Conservation (phyloP, 2,888 invertebrate genomes). For the Aelia acuminata region DNA sequence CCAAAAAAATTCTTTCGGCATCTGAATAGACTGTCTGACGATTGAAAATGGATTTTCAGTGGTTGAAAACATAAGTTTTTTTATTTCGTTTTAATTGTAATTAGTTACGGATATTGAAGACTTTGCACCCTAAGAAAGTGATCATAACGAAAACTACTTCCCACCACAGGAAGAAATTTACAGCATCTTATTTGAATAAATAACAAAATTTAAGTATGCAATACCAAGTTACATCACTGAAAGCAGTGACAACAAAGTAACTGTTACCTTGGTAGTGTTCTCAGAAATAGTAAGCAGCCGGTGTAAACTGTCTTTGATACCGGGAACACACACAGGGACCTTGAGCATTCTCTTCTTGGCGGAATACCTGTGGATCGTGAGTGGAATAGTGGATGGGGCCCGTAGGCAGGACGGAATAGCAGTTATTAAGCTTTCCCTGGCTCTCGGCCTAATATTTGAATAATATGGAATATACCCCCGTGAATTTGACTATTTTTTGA, state of each 20-base stretch:
- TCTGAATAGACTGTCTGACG: too few relatives aligned
- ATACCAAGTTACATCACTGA: too few relatives aligned
- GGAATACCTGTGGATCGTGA: constrained; percentile 15
- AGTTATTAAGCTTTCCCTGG: background rate
- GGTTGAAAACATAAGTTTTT: too few relatives aligned
- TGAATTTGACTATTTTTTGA: background rate
- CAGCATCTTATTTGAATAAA: too few relatives aligned
- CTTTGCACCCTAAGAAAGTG: too few relatives aligned
- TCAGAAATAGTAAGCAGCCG: background rate
- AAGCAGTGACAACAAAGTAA: background rate
- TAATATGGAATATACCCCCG: background rate
- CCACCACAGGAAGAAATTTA: too few relatives aligned
- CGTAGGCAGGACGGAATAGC: background rate
- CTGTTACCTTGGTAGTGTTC: background rate
- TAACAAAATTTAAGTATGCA: too few relatives aligned
- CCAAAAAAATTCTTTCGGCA: too few relatives aligned
- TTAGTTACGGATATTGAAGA: too few relatives aligned
- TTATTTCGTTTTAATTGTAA: too few relatives aligned
- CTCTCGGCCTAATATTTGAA: background rate
- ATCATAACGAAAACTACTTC: too few relatives aligned
- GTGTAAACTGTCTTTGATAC: background rate
- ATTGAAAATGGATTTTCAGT: too few relatives aligned
- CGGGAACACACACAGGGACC: background rate
- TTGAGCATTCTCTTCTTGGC: constrained; percentile 17
- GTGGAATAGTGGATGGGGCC: constrained; percentile 11